These are phyloP conservation scores for Amblyraja radiata DNA, from an alignment of 2,797 vertebrate species.

Conservation along the genomic window DNA sequence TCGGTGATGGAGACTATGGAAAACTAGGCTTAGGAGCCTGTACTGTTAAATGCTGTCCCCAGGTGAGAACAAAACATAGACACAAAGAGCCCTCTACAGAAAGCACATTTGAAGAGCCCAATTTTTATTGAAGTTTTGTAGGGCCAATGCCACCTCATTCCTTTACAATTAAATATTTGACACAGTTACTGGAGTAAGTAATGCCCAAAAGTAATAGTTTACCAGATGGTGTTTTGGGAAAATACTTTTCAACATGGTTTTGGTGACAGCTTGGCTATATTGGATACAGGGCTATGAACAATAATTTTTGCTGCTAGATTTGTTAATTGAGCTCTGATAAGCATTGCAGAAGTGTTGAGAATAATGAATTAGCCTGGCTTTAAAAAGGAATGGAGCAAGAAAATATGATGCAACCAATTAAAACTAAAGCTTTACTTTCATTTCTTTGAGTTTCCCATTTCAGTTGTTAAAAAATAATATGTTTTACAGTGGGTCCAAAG, in stretches of 20 bases:
- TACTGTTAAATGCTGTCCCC: conserved; percentile 69
- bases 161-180: conserved; percentile 21
- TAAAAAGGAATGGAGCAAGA: background rate
- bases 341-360: background rate
- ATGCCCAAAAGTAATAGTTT: background rate
- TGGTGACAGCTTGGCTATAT: background rate
- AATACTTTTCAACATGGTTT: background rate
- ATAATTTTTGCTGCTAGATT: background rate
- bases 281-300: background rate
- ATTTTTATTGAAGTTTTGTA: background rate
- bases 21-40: conserved; percentile 68
- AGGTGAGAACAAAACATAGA: conserved; percentile 50
- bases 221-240: background rate
- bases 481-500: background rate
- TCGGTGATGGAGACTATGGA: conserved; percentile 72
- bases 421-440: background rate
- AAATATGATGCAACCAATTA: background rate
- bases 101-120: background rate
- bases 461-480: background rate
- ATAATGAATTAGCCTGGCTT: background rate
- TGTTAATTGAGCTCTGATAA: background rate
- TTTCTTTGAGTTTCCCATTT: background rate
- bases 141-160: background rate
- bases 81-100: background rate
- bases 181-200: background rate